Evolutionary conservation across 2,797 vertebrate genomes (phyloP).

Genomic region (Tamandua tetradactyla): DNA sequence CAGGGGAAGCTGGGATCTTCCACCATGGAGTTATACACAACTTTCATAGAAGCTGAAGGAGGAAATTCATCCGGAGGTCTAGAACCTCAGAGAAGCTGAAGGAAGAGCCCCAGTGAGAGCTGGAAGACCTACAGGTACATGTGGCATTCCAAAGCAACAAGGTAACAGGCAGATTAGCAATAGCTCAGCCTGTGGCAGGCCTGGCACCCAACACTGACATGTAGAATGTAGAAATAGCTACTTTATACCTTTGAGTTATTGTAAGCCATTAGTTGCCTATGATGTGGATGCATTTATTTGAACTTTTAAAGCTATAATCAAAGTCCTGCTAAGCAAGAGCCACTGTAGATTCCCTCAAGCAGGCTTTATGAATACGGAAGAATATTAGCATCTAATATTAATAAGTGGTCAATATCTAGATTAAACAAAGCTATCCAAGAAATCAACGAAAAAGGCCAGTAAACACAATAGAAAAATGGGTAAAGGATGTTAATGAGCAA

Average conservation of each 20-base stretch:
- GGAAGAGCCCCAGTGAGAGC: background rate
- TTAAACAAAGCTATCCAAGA: background rate
- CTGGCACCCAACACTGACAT: background rate
- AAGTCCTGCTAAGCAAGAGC: background rate
- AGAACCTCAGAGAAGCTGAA: background rate
- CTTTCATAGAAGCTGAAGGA: background rate
- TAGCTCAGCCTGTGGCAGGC: background rate
- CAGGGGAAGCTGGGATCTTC: background rate
- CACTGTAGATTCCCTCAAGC: background rate
- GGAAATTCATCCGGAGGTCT: background rate
- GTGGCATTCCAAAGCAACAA: background rate
- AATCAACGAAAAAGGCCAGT: no score
- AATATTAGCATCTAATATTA: no score
- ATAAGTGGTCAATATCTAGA: background rate
- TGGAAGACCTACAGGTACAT: background rate
- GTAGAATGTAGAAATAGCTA: background rate
- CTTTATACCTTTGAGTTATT: background rate
- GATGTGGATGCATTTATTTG: background rate
- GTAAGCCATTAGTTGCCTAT: background rate
- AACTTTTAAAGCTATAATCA: background rate
- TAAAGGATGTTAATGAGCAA: no score
- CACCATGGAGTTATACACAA: background rate
- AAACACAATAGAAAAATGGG: no score
- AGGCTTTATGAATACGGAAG: background rate
- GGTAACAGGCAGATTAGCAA: background rate